Evolutionary conservation across 2,888 invertebrate genomes (phyloP), one percentile per base, ranked within the genome.

Genomic region (Dusona sp.): DNA sequence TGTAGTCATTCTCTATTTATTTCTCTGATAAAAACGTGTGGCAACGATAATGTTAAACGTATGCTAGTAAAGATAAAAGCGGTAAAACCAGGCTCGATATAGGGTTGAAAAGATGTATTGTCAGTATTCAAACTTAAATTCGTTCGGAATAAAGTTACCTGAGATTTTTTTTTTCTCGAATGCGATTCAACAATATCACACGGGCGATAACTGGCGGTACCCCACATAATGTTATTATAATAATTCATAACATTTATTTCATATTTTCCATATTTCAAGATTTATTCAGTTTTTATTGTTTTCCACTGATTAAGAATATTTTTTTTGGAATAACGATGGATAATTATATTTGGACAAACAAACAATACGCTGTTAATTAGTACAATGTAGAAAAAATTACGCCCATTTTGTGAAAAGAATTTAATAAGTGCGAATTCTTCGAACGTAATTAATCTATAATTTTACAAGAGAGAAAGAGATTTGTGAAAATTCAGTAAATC

Each of bases 31-130:
- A 68, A 82, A 75, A 73, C 48, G 25, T 77, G 45, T 70, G 36
- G 19, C 70, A 67, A 57, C 61, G 51, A 74, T 61, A 68, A 48
- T 16, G 61, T 36, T 36, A 3, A 74, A 25, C 25, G 68, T n/a
- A 70, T 72, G 33, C 51, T 68, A 57, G 45, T 81, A 81, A 68
- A 38, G 33, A 68, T 45, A 51, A 73, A 82, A 61, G 68, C 19
- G 38, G 70, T 45, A 25, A 79, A 70, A 42, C 33, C 70, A n/a
- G 36, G 25, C 36, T 33, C 16, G 19, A 19, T 16, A 57, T 29
- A 6, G 61, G 16, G 29, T 70, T 57, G 42, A n/a, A 33, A 42
- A 57, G 7, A 38, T 19, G n/a, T 29, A 8, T 79, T 19, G 36
- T 54, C 67, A 51, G 16, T 48, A 19, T 79, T 68, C 29, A 16